phyloP scores from a whole-genome alignment of 2,113 vertebrate species.

The Leptodactylus fuscus region DNA sequence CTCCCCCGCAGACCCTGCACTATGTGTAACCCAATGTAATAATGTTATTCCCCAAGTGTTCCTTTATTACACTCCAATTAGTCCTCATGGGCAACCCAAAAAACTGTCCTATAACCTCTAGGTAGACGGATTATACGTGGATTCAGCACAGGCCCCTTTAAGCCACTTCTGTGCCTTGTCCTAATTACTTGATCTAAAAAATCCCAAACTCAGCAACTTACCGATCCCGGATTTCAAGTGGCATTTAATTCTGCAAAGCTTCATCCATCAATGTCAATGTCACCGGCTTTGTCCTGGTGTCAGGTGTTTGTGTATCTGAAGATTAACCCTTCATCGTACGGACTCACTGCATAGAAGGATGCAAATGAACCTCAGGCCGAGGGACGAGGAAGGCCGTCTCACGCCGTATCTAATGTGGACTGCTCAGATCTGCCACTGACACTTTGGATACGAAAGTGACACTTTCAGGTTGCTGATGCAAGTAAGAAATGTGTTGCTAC shows the following conservation, averaged over 20 bases:
- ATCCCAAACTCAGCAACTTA: conserved; percentile 30
- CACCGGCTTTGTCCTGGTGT: not conserved
- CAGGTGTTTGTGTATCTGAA: not conserved
- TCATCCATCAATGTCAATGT: conserved; percentile 48
- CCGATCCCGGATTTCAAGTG: not conserved
- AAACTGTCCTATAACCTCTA: no score
- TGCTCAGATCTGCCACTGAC: conserved; percentile 3
- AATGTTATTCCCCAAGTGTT: not conserved
- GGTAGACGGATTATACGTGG: not conserved
- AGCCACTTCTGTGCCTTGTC: not conserved
- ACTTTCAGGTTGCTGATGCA: conserved; percentile 42
- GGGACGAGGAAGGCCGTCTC: not conserved
- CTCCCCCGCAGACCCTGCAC: not conserved
- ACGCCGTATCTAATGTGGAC: not conserved
- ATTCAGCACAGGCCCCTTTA: not conserved
- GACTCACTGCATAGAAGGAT: not conserved
- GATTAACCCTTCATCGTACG: conserved; percentile 32
- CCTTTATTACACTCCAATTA: not conserved
- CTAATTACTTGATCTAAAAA: conserved; percentile 20
- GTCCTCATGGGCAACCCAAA: no score
- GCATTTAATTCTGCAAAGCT: conserved; percentile 17
- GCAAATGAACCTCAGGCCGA: no score
- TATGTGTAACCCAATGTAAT: not conserved
- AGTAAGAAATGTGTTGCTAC: conserved; percentile 30
- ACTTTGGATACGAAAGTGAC: conserved; percentile 30